These are phyloP conservation scores for Drosophila obscura DNA, from an alignment of 1,140 invertebrate species.

Conservation along the genomic window DNA sequence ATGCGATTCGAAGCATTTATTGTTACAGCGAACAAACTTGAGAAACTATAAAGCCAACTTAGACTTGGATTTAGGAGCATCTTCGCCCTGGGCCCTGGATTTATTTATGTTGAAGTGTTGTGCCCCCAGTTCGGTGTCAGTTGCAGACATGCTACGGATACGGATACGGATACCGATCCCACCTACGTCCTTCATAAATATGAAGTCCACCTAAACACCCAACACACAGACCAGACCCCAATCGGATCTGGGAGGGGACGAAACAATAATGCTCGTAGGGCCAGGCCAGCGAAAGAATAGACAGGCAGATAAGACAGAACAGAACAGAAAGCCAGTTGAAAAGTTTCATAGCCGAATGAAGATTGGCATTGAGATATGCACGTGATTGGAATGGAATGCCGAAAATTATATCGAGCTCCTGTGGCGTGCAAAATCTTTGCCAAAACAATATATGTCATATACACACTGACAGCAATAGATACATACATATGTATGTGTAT, in stretches of 20 bases:
- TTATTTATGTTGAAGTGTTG: conserved; percentile 33
- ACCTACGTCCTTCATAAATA: conserved; percentile 28
- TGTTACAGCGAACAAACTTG: conserved; percentile 42
- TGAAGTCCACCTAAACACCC: conserved; percentile 25
- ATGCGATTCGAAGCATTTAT: conserved; percentile 44
- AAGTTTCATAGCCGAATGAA: conserved; percentile 73
- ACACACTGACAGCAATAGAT: conserved; percentile 34
- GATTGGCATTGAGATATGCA: conserved; percentile 72
- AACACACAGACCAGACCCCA: conserved; percentile 8
- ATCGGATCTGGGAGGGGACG: conserved; percentile 18
- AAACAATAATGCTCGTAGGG: conserved; percentile 27
- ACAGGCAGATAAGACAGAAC: conserved; percentile 9
- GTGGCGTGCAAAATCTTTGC: conserved; percentile 64
- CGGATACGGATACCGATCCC: conserved; percentile 2
- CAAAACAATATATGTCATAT: conserved; percentile 78
- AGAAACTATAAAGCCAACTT: conserved; percentile 46
- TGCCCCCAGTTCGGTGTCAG: conserved; percentile 22
- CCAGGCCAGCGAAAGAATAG: conserved; percentile 26
- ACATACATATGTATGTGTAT: neutral
- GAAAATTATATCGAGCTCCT: conserved; percentile 74
- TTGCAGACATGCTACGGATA: conserved; percentile 31
- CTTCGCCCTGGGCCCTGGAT: conserved; percentile 17
- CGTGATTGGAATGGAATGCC: conserved; percentile 79
- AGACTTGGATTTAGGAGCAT: conserved; percentile 1
- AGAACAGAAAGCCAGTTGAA: conserved; percentile 43